Evolutionary conservation across 2,888 invertebrate genomes (phyloP).

Genomic region (Cepaea hortensis): DNA sequence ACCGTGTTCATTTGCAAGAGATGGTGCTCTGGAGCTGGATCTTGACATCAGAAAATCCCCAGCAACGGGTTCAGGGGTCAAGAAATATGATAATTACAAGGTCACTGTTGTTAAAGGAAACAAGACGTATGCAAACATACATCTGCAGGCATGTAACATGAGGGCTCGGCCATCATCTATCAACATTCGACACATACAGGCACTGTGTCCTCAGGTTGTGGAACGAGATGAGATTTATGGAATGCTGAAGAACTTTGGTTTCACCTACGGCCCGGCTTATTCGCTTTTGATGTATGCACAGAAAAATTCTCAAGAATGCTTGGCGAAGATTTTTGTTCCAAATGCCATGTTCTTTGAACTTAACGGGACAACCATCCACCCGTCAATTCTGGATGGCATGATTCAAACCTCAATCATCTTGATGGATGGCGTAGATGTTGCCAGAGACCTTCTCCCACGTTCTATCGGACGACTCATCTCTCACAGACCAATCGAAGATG

Average conservation of each 20-base stretch:
- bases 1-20: slow-evolving; percentile 39
- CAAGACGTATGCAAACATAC: slow-evolving; percentile 46
- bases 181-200: slow-evolving; percentile 50
- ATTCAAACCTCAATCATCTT: slow-evolving; percentile 57
- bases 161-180: slow-evolving; percentile 18
- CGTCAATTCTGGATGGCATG: slow-evolving; percentile 59
- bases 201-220: slow-evolving; percentile 38
- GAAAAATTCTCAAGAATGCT: slow-evolving; percentile 53
- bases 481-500: slow-evolving; percentile 51
- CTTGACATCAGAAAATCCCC: slow-evolving; percentile 37
- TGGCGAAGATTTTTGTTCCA: slow-evolving; percentile 54
- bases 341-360: slow-evolving; percentile 52
- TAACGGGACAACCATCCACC: slow-evolving; percentile 56
- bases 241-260: slow-evolving; percentile 44
- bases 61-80: slow-evolving; percentile 8
- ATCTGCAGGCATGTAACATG: slow-evolving; percentile 40
- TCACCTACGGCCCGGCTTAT: slow-evolving; percentile 49
- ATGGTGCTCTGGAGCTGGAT: slow-evolving; percentile 35
- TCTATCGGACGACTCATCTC: slow-evolving; percentile 52
- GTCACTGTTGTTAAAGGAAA: slow-evolving; percentile 44
- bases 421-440: slow-evolving; percentile 45
- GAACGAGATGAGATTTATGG: slow-evolving; percentile 48
- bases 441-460: slow-evolving; percentile 55
- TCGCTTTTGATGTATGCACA: slow-evolving; percentile 51
- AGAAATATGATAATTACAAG: slow-evolving; percentile 39